Base-by-base conservation (phyloP, 2,888 invertebrate species). In the Lochmaea capreae region DNA sequence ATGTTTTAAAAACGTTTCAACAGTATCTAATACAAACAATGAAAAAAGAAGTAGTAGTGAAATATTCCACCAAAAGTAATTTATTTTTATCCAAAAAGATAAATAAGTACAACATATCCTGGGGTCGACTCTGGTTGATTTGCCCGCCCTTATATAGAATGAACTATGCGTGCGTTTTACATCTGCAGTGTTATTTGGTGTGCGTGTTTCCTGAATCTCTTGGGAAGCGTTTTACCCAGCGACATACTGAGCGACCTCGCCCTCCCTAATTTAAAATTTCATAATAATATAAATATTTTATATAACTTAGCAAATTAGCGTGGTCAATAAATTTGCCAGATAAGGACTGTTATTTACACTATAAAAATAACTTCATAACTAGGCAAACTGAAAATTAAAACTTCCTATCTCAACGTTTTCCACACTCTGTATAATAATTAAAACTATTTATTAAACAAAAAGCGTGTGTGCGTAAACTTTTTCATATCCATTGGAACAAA, bases 131-230 rank as follows among this genome's bases (percentile, higher is more conserved):
- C 70, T 70, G 70, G 58, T 52, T 22, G 33, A 81, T 79, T 80
- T 81, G 80, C 80, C 80, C 78, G 79, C 78, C 82, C 81, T 82
- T 82, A 6, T 82, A 82, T 79, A 65, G 58, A 71, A 65, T 71
- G 82, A 84, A 84, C 82, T 84, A 84, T 85, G 85, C 84, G 85
- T 85, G 84, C 80, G 76, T 83, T 81, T 81, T 75, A 75, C 72
- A 85, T 84, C 81, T 84, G 82, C 83, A 83, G 78, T 82, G 82
- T 80, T 82, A 84, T 82, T 83, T 82, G 81, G 79, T 78, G 82
- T 85, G 84, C 84, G 83, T 85, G 82, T 75, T n/a, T 73, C 69
- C 73, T 70, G 75, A 75, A 77, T 78, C 80, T 79, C 79, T 54
- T 26, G 80, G 79, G 80, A 79, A 72, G 75, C 75, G 71, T 75